Evolutionary conservation across 2,113 vertebrate species (phyloP).

Genomic region (Spheniscus mendiculus): DNA sequence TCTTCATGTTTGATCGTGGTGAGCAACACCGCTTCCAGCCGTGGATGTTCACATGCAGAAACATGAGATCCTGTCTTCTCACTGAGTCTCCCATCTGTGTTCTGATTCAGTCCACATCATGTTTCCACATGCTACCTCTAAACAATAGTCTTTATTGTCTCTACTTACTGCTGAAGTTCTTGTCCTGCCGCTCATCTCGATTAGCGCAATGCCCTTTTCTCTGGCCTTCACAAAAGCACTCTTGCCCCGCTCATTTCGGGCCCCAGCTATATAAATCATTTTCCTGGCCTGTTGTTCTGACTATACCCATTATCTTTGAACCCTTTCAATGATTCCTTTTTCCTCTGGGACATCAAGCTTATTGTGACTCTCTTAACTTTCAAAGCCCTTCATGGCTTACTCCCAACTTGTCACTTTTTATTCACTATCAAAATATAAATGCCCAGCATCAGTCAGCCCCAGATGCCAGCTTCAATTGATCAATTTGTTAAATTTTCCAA

Average conservation of each 20-base stretch:
- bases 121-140: not conserved
- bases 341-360: slow-evolving; percentile 60
- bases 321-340: slow-evolving; percentile 52
- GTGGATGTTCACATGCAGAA: not conserved
- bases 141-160: slow-evolving; percentile 39
- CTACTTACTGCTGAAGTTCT: slow-evolving; percentile 11
- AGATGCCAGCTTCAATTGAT: slow-evolving; percentile 67
- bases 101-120: not conserved
- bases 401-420: slow-evolving; percentile 66
- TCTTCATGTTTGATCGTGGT: not conserved
- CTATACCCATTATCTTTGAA: slow-evolving; percentile 46
- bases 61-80: not conserved
- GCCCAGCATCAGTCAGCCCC: slow-evolving; percentile 50
- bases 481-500: slow-evolving; percentile 69
- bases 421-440: slow-evolving; percentile 68
- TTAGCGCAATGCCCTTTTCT: slow-evolving; percentile 6
- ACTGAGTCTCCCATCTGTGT: not conserved
- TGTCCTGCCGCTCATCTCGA: not conserved
- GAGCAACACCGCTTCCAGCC: not conserved
- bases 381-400: slow-evolving; percentile 62
- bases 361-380: slow-evolving; percentile 61
- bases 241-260: slow-evolving; percentile 31
- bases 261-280: slow-evolving; percentile 52
- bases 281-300: slow-evolving; percentile 45
- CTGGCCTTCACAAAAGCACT: slow-evolving; percentile 18